A percentile compares a stretch with the other conserved stretches of the same genome.
These are phyloP conservation scores for Dysidea cf. avara DNA, from an alignment of 37 sponge, comb jelly and placozoan genomes.

Conservation along the genomic window DNA sequence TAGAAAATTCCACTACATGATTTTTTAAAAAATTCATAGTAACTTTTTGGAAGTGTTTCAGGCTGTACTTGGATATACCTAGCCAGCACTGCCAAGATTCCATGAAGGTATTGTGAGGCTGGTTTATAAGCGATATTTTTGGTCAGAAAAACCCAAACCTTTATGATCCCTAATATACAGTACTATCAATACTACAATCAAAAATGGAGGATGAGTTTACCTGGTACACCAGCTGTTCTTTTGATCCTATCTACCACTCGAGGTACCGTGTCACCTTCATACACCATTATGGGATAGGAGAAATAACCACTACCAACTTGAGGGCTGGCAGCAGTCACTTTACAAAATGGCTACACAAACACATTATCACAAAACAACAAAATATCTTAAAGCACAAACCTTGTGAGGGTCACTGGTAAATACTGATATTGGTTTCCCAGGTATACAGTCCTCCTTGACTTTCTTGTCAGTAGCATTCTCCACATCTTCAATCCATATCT, in stretches of 20 bases:
- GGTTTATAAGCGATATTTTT: no score
- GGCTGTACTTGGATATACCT: no score
- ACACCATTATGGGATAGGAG: conserved; percentile 47
- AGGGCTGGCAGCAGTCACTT: conserved; percentile 48
- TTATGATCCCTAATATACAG: no score
- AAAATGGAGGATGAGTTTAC: no score
- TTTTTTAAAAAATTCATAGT: no score
- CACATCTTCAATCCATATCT: conserved; percentile 76
- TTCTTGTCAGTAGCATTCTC: conserved; percentile 50
- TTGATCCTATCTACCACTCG: conserved; percentile 50
- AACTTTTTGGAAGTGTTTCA: no score
- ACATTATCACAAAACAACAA: not conserved
- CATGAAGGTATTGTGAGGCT: no score
- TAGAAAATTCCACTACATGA: no score
- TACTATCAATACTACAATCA: no score
- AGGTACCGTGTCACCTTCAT: conserved; percentile 67
- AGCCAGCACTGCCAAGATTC: no score
- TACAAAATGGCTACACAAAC: conserved; percentile 24
- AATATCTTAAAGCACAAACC: conserved; percentile 26
- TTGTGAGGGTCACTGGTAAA: conserved; percentile 50
- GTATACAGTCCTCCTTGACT: conserved; percentile 64
- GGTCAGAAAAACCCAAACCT: no score
- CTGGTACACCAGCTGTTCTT: conserved; percentile 43
- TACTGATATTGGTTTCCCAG: conserved; percentile 79
- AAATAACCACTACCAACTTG: conserved; percentile 72